A percentile compares a stretch with the other conserved stretches of the same genome.
Conservation (phyloP, 2,797 vertebrate genomes). For the Lacerta viridis region DNA sequence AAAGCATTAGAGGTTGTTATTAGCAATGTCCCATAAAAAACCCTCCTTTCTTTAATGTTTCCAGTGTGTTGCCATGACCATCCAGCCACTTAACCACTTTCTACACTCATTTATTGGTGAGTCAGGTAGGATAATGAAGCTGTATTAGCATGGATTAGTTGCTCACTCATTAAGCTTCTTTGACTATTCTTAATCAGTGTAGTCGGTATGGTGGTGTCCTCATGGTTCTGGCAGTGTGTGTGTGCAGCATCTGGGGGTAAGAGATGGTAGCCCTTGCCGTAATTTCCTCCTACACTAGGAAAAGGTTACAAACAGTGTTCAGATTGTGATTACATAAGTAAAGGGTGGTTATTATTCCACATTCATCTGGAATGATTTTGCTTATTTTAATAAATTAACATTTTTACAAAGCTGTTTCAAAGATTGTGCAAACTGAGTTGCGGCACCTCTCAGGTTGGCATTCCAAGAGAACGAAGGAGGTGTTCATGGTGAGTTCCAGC, state of each 20-base stretch:
- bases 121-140: not conserved
- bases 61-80: not conserved
- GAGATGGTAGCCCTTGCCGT: not conserved
- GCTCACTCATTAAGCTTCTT: conserved; percentile 16
- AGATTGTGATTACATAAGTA: not conserved
- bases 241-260: not conserved
- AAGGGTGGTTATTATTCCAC: not conserved
- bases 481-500: no score
- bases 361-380: not conserved
- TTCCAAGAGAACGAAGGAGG: no score
- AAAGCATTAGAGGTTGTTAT: not conserved
- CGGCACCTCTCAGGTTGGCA: no score
- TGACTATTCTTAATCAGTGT: conserved; percentile 6
- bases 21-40: conserved; percentile 4
- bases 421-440: no score
- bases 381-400: not conserved
- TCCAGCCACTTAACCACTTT: not conserved
- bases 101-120: not conserved
- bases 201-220: not conserved
- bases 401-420: not conserved
- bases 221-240: not conserved
- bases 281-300: not conserved
- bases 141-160: not conserved
- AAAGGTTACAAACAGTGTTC: not conserved
- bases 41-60: conserved; percentile 8